A percentile compares a stretch with the other conserved stretches of the same genome.
Evolutionary conservation across 2,797 vertebrate genomes (phyloP).

Genomic region (Pitangus sulphuratus): DNA sequence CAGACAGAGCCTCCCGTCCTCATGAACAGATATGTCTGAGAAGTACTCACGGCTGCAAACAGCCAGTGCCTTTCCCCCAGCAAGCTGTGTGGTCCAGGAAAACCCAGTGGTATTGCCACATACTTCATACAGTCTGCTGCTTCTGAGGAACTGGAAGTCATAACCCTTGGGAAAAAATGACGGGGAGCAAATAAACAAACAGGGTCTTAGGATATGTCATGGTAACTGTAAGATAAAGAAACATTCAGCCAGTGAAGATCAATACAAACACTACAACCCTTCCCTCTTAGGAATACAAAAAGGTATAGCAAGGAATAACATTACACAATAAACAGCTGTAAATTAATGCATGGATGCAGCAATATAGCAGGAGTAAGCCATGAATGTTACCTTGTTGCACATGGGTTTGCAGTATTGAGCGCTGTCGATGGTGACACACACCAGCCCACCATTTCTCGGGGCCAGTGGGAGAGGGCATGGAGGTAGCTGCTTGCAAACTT

Average conservation of each 20-base stretch:
- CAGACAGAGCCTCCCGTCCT: accelerated
- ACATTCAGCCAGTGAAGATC: background rate
- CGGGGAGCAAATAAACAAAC: background rate
- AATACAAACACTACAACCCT: background rate
- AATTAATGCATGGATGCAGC: background rate
- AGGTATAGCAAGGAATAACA: background rate
- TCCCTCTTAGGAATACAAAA: background rate
- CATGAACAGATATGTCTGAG: background rate
- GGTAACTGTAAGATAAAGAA: background rate
- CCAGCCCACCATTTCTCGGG: conserved; percentile 76
- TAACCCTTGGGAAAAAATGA: conserved; percentile 50
- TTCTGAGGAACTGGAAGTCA: conserved; percentile 80
- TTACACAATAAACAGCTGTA: background rate
- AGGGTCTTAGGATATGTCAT: background rate
- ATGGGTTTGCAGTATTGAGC: conserved; percentile 83
- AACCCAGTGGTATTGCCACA: conserved; percentile 66
- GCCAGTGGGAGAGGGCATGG: conserved; percentile 56
- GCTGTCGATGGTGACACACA: conserved; percentile 59
- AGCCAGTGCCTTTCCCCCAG: conserved; percentile 74
- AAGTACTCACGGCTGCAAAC: conserved; percentile 74
- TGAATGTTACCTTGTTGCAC: conserved; percentile 75
- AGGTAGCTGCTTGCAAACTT: conserved; percentile 60
- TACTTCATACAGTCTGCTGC: conserved; percentile 71
- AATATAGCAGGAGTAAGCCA: background rate
- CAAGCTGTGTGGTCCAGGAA: conserved; percentile 75